Evolutionary conservation across 2,888 invertebrate genomes (phyloP).

Genomic region (Cerceris ruficornis): DNA sequence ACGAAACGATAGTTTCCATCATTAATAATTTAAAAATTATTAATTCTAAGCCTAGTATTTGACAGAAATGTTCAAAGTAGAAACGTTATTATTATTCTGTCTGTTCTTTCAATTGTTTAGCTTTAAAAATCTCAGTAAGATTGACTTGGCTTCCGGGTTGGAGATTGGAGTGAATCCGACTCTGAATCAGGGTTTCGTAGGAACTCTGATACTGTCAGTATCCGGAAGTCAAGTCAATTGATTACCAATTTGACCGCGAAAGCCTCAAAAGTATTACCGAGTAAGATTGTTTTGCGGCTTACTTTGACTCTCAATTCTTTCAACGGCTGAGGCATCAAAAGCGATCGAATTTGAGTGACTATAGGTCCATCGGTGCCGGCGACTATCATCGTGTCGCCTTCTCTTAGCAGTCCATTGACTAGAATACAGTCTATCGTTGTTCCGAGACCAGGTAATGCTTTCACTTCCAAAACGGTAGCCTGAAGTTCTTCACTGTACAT

Average conservation of each 20-base stretch:
- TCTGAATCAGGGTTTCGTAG: too few relatives aligned
- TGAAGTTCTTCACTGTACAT: constrained; percentile 96
- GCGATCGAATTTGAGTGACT: constrained; percentile 97
- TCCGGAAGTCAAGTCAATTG: too few relatives aligned
- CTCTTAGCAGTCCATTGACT: constrained; percentile 96
- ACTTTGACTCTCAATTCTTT: constrained; percentile 98
- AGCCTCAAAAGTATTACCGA: not conserved
- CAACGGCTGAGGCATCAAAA: constrained; percentile 99
- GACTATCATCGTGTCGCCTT: constrained; percentile 96
- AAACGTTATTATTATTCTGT: not conserved
- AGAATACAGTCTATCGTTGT: constrained; percentile 99
- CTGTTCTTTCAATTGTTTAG: not conserved
- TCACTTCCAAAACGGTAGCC: constrained; percentile 93
- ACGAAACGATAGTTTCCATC: not conserved
- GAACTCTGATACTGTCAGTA: too few relatives aligned
- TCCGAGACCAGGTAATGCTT: constrained; percentile 97
- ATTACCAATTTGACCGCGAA: too few relatives aligned
- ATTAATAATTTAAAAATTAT: too few relatives aligned
- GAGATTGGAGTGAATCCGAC: too few relatives aligned
- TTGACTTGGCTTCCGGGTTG: too few relatives aligned
- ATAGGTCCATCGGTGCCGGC: constrained; percentile 99
- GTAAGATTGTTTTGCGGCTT: constrained; percentile 35
- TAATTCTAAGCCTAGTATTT: too few relatives aligned
- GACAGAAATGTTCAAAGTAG: too few relatives aligned
- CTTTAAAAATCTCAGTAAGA: not conserved